These are phyloP conservation scores for Chironomus tentans DNA, from an alignment of 2,888 invertebrate species.

Conservation along the genomic window DNA sequence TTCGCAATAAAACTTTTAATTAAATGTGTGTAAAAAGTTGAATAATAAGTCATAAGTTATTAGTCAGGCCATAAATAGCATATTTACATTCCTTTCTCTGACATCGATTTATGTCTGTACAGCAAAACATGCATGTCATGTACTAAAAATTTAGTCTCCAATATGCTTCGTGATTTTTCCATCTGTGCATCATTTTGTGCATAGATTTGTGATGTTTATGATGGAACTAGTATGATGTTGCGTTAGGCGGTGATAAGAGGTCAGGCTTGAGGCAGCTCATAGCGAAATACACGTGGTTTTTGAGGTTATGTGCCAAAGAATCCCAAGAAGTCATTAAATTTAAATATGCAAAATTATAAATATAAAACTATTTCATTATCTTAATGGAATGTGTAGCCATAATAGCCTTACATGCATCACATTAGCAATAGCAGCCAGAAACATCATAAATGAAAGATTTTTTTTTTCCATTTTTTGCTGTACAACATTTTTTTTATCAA, in stretches of 20 bases:
- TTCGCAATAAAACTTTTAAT: background rate
- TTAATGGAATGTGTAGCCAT: no score
- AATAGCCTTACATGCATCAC: no score
- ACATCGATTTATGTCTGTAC: background rate
- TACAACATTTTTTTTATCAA: background rate
- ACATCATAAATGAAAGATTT: background rate
- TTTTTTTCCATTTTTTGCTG: background rate
- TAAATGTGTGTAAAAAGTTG: background rate
- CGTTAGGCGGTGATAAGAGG: no score
- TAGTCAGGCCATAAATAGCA: background rate
- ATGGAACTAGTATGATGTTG: no score
- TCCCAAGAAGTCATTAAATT: no score
- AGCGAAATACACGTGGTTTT: no score
- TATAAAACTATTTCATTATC: no score
- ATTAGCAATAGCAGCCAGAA: background rate
- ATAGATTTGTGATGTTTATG: no score
- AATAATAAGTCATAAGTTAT: background rate
- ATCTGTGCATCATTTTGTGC: background rate
- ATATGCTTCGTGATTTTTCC: background rate
- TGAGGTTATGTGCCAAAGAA: no score
- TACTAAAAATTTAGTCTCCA: background rate
- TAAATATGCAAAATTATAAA: no score
- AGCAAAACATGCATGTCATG: background rate
- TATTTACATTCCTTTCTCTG: background rate
- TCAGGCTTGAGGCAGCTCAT: no score